These are phyloP conservation scores for Ceratoteleas bidentatus DNA, from an alignment of 1,140 invertebrate genomes.

Conservation along the genomic window DNA sequence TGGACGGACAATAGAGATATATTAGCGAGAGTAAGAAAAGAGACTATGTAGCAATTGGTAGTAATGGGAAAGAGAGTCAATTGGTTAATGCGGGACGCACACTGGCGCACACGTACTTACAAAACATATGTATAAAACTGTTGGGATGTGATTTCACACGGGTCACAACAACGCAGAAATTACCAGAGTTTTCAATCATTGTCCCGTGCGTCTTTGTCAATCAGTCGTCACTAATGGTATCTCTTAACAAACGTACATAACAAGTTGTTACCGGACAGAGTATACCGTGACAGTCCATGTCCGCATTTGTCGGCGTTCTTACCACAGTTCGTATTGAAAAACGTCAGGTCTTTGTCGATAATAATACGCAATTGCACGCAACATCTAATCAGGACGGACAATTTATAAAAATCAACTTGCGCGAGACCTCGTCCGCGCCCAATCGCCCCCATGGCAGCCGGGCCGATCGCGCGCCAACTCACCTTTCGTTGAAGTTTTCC, in stretches of 20 bases:
- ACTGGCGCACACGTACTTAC: conserved; percentile 81
- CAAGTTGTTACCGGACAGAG: conserved; percentile 17
- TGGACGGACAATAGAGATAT: conserved; percentile 74
- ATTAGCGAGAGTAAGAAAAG: conserved; percentile 72
- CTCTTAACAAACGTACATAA: conserved; percentile 34
- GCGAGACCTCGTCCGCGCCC: neutral
- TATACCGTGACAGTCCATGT: conserved; percentile 11
- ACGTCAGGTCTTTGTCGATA: conserved; percentile 33
- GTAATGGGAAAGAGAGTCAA: conserved; percentile 66
- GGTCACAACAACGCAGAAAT: conserved; percentile 91
- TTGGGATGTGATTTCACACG: conserved; percentile 83
- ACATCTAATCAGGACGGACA: conserved; percentile 77
- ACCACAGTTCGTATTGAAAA: conserved; percentile 13
- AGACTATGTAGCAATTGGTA: conserved; percentile 68
- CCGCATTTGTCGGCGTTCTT: conserved; percentile 15
- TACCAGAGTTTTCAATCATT: conserved; percentile 59
- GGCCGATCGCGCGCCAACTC: conserved; percentile 77
- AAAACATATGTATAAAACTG: conserved; percentile 82
- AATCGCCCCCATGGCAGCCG: too few relatives aligned
- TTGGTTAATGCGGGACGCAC: conserved; percentile 78
- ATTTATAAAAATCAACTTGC: conserved; percentile 53
- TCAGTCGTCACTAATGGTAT: conserved; percentile 38
- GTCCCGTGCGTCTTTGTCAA: conserved; percentile 38
- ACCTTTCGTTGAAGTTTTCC: conserved; percentile 98
- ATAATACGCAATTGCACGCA: conserved; percentile 71